Evolutionary conservation across 92 coral and sea anemone species (phyloP).

Genomic region (Anthopleura xanthogrammica): DNA sequence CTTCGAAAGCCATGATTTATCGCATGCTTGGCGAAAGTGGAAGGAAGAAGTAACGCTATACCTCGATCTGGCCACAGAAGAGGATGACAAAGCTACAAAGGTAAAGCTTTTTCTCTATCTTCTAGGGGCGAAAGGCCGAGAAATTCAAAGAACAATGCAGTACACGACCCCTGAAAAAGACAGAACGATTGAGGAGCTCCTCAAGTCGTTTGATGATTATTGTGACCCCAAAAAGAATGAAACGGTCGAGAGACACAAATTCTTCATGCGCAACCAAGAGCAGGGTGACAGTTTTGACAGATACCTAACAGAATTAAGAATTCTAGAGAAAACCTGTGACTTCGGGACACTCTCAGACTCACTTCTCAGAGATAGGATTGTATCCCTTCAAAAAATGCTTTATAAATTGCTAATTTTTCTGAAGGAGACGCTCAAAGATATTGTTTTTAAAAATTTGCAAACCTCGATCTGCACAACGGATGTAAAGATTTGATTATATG

Average conservation of each 20-base stretch:
- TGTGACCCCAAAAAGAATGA: slow-evolving; percentile 50
- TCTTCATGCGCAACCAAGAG: slow-evolving; percentile 50
- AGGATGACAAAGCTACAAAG: neutral
- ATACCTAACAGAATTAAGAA: slow-evolving; percentile 47
- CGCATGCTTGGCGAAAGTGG: slow-evolving; percentile 43
- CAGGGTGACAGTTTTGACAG: slow-evolving; percentile 43
- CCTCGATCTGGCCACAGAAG: too few species aligned
- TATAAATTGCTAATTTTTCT: too few species aligned
- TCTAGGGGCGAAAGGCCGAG: slow-evolving; percentile 27
- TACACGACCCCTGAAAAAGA: slow-evolving; percentile 6
- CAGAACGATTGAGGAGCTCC: too few species aligned
- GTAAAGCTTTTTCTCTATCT: too few species aligned
- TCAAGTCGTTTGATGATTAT: too few species aligned
- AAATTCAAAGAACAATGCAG: slow-evolving; percentile 37
- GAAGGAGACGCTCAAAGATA: too few species aligned
- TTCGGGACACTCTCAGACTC: slow-evolving; percentile 41
- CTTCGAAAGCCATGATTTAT: too few species aligned
- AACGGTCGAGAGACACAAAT: slow-evolving; percentile 52
- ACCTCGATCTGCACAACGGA: too few species aligned
- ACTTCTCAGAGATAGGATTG: slow-evolving; percentile 44
- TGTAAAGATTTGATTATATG: too few species aligned
- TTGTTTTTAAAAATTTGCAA: too few species aligned
- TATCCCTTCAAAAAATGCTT: too few species aligned
- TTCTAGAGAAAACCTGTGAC: slow-evolving; percentile 38
- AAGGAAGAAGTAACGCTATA: too few species aligned